These are phyloP conservation scores for Pomatorhinus ruficollis DNA, from an alignment of 2,113 vertebrate genomes.

Conservation along the genomic window DNA sequence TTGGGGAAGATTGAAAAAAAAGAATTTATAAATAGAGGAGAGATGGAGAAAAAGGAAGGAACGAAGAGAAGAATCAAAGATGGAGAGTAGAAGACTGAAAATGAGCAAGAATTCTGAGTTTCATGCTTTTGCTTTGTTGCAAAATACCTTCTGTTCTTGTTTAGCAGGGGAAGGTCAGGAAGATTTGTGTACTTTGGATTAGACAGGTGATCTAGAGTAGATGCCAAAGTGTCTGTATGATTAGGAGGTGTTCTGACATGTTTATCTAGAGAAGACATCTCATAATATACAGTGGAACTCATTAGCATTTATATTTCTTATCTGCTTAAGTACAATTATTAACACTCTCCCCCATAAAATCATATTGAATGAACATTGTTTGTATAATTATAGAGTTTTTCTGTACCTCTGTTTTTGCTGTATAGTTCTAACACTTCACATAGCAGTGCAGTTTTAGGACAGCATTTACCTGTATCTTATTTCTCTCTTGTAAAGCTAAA, in stretches of 20 bases:
- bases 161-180: neutral
- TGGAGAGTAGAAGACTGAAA: neutral
- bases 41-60: neutral
- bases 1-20: neutral
- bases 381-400: conserved; percentile 27
- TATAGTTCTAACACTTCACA: neutral
- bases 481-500: neutral
- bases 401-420: neutral
- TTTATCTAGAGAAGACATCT: conserved; percentile 72
- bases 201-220: conserved; percentile 32
- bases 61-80: neutral
- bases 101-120: neutral
- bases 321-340: conserved; percentile 59
- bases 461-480: neutral
- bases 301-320: conserved; percentile 72
- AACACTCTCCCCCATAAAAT: conserved; percentile 38
- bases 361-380: conserved; percentile 18
- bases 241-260: conserved; percentile 62
- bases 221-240: conserved; percentile 58
- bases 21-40: neutral
- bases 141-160: conserved; percentile 9
- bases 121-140: neutral
- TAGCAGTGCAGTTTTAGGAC: neutral
- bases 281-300: conserved; percentile 51
- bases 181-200: conserved; percentile 58